Evolutionary conservation across 2,797 vertebrate genomes (phyloP), one percentile per base, ranked within the genome.

Genomic region (Rhinophrynus dorsalis): DNA sequence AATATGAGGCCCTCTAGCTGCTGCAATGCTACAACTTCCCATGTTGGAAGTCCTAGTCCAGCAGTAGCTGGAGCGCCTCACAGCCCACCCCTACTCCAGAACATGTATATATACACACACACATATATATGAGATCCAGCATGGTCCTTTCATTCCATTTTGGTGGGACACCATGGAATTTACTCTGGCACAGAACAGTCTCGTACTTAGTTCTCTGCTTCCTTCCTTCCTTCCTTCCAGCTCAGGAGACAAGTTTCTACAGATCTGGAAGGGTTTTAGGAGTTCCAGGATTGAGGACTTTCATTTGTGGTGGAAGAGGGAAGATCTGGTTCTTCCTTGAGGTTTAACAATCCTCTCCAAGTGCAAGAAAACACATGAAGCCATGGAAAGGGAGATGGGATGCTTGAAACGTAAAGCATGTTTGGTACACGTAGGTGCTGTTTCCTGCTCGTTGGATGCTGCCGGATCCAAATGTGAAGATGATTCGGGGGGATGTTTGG

Each of bases 301-400:
- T 52, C 18, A 30, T 30, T 30, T 4, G 4, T 30, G 29, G 44
- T 29, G 24, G 18, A 8, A 27, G 37, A 27, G 58, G n/a, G 6
- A 30, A 20, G 37, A 47, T 37, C 51, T 6, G 60, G 38, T 33
- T 45, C 29, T 29, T 45, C 67, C 20, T 56, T 13, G 35, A 20
- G 52, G 37, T 37, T 55, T 37, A 20, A 21, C 20, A 27, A 54
- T 70, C 57, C 67, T 62, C 67, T 62, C 37, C 37, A 2, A 51
- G 67, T 60, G 67, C 37, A 45, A 55, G 40, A 29, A 55, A 58
- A 72, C 60, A 72, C 52, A 44, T 65, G 30, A 72, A 72, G 68
- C 61, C 27, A 45, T 62, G 26, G 35, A 61, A n/a, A 21, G 26
- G 60, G 33, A 33, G 42, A 50, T 1, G 47, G 50, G 58, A 45